A percentile compares a stretch with the other conserved stretches of the same genome.
These are phyloP conservation scores for Drosophila navojoa DNA, from an alignment of 1,140 invertebrate genomes.

Conservation along the genomic window DNA sequence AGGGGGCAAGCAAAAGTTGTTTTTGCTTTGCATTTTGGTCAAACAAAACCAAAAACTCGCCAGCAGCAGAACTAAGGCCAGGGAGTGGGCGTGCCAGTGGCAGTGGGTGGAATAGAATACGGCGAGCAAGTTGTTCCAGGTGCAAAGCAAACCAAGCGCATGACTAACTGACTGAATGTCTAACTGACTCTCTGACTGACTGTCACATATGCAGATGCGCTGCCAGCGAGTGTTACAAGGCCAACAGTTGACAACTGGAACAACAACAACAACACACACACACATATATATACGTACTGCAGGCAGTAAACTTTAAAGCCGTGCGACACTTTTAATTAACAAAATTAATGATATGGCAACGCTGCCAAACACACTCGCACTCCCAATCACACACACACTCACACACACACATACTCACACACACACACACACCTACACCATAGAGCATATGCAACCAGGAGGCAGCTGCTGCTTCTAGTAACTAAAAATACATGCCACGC, in stretches of 20 bases:
- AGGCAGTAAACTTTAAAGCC: constrained; percentile 71
- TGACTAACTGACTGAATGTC: constrained; percentile 16
- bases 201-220: constrained; percentile 30
- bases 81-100: not conserved
- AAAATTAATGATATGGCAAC: constrained; percentile 79
- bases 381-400: not conserved
- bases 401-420: not conserved
- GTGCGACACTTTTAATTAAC: constrained; percentile 77
- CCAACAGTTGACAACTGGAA: constrained; percentile 25
- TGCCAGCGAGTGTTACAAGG: constrained; percentile 32
- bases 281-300: constrained; percentile 12
- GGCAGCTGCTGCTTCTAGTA: constrained; percentile 28
- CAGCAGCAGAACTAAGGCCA: constrained; percentile 10
- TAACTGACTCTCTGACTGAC: constrained; percentile 4
- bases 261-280: constrained; percentile 18
- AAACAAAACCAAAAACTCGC: constrained; percentile 48
- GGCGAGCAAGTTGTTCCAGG: constrained; percentile 11
- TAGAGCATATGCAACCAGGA: constrained; percentile 21
- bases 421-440: constrained; percentile 8
- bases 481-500: constrained; percentile 28
- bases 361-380: constrained; percentile 5
- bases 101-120: not conserved
- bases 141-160: constrained; percentile 27
- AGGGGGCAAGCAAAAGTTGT: constrained; percentile 57
- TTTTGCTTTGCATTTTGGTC: constrained; percentile 25